Evolutionary conservation across 2,113 vertebrate genomes (phyloP).

Genomic region (Peromyscus maniculatus): DNA sequence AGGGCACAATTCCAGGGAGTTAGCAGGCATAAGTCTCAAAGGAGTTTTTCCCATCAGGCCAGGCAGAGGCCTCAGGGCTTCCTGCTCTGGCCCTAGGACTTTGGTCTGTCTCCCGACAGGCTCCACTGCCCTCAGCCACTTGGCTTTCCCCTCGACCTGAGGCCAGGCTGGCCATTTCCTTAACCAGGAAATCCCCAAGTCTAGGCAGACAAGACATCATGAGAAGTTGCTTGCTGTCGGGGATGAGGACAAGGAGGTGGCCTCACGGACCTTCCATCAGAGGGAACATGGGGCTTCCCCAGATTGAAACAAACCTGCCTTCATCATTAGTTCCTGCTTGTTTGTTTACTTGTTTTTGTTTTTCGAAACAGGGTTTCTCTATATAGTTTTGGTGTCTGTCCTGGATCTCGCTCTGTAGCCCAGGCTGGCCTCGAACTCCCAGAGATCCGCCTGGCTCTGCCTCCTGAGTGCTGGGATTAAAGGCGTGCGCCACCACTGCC

Average conservation of each 20-base stretch:
- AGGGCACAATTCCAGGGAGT: background rate
- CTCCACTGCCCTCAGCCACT: background rate
- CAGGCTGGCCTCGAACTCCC: background rate
- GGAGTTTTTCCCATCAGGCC: background rate
- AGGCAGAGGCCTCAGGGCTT: background rate
- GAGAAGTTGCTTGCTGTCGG: background rate
- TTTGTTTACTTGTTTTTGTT: background rate
- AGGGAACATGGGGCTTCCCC: background rate
- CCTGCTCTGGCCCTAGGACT: background rate
- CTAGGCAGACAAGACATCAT: background rate
- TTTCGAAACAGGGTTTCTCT: background rate
- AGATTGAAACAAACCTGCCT: background rate
- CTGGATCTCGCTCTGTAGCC: background rate
- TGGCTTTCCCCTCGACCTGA: background rate
- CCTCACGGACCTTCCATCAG: background rate
- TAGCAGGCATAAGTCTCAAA: accelerated
- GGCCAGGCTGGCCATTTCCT: background rate
- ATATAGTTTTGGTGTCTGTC: background rate
- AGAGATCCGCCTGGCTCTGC: background rate
- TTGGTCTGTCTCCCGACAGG: background rate
- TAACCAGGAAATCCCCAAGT: constrained; percentile 60
- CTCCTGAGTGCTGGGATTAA: background rate
- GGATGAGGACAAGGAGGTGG: no score
- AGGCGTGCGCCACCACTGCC: accelerated
- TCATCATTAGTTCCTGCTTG: background rate